Percentiles rank a stretch among this genome's conserved stretches.
Evolutionary conservation across 30 jellyfish, hydroid and myxozoan genomes (phyloP).

Genomic region (Cassiopea xamachana): DNA sequence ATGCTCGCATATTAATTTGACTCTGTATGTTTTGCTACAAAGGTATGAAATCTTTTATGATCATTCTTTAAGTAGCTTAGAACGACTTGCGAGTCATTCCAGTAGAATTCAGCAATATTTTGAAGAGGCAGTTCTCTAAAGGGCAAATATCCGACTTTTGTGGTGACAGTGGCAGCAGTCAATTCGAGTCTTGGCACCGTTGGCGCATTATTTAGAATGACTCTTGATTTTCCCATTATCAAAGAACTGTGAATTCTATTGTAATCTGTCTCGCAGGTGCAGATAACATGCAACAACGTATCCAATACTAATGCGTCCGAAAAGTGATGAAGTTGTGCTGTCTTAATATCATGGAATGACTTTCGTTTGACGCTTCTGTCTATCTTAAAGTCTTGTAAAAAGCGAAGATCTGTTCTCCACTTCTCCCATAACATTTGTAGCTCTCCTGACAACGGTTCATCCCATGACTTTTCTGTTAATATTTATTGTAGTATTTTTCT

Average conservation of each 20-base stretch:
- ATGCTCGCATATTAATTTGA: conserved; percentile 26
- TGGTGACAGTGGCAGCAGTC: background rate
- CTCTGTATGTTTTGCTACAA: conserved; percentile 29
- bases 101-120: conserved; percentile 11
- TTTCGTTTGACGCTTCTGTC: background rate
- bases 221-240: background rate
- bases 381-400: background rate
- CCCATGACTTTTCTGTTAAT: conserved; percentile 25
- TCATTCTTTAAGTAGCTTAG: conserved; percentile 35
- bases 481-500: conserved; percentile 37
- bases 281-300: conserved; percentile 49
- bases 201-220: background rate
- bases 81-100: conserved; percentile 48
- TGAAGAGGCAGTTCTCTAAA: conserved; percentile 4
- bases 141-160: background rate
- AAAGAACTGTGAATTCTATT: background rate
- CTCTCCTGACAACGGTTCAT: background rate
- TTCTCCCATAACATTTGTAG: background rate
- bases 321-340: conserved; percentile 58
- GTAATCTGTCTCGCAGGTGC: conserved; percentile 17
- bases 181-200: background rate
- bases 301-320: conserved; percentile 56
- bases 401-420: background rate
- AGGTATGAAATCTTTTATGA: conserved; percentile 15
- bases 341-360: conserved; percentile 13